Evolutionary conservation across 2,888 invertebrate genomes (phyloP).

Genomic region (Steinernema scapterisci): DNA sequence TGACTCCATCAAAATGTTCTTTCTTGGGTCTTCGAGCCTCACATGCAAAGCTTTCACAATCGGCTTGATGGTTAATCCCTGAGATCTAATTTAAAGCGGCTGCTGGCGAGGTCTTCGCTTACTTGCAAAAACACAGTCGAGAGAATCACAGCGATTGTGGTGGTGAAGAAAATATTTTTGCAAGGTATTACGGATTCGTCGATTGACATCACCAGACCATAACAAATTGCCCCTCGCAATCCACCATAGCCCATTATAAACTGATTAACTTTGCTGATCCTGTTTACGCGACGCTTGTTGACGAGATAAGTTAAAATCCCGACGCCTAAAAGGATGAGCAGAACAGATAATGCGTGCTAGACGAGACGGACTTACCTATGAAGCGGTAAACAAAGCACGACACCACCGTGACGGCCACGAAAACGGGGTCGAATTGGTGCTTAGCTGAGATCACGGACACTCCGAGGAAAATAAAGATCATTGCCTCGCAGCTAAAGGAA

Average conservation of each 20-base stretch:
- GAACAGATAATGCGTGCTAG: too few species aligned
- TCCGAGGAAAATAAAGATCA: slow-evolving; percentile 98
- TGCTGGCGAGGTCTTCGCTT: neutral
- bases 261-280: slow-evolving; percentile 75
- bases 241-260: slow-evolving; percentile 97
- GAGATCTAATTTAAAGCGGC: slow-evolving; percentile 36
- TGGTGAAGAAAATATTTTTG: slow-evolving; percentile 95
- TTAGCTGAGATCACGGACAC: slow-evolving; percentile 89
- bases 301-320: slow-evolving; percentile 85
- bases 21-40: slow-evolving; percentile 71
- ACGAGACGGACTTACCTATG: slow-evolving; percentile 74
- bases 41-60: slow-evolving; percentile 91
- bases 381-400: slow-evolving; percentile 89
- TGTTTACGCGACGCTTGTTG: slow-evolving; percentile 87
- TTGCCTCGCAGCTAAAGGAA: slow-evolving; percentile 81
- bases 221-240: slow-evolving; percentile 92
- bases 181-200: slow-evolving; percentile 80
- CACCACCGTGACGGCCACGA: slow-evolving; percentile 85
- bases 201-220: slow-evolving; percentile 80
- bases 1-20: slow-evolving; percentile 44
- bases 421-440: slow-evolving; percentile 93
- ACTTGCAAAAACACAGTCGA: slow-evolving; percentile 98
- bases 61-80: slow-evolving; percentile 97
- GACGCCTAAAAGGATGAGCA: slow-evolving; percentile 47
- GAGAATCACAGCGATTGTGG: slow-evolving; percentile 93